These are phyloP conservation scores for Drosophila neonasuta DNA, from an alignment of 2,888 invertebrate genomes.

Conservation along the genomic window DNA sequence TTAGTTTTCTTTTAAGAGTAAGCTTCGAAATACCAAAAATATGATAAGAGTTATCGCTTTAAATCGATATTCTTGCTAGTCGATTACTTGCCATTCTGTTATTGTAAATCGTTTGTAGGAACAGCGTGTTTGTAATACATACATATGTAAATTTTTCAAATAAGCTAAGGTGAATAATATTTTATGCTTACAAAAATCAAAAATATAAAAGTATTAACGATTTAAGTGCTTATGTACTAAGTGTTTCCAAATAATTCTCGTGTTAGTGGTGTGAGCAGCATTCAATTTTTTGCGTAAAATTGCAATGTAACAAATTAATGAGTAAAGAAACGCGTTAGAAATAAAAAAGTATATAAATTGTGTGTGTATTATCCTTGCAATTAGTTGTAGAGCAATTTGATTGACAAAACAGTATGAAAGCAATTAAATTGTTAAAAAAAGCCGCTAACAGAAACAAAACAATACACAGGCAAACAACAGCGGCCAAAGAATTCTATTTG, in stretches of 20 bases:
- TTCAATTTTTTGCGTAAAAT: slow-evolving; percentile 19
- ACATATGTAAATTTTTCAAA: slow-evolving; percentile 66
- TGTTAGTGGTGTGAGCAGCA: slow-evolving; percentile 6
- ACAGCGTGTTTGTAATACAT: slow-evolving; percentile 68
- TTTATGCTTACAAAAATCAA: neutral
- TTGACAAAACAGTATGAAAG: slow-evolving; percentile 1
- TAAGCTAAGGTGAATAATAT: slow-evolving; percentile 66
- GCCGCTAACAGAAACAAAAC: slow-evolving; percentile 77
- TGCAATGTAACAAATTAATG: slow-evolving; percentile 4
- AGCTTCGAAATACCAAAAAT: neutral
- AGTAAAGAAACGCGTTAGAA: neutral
- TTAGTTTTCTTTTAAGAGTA: too few relatives aligned
- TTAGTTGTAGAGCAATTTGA: slow-evolving; percentile 1
- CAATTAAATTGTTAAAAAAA: slow-evolving; percentile 55
- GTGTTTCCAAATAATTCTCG: slow-evolving; percentile 7
- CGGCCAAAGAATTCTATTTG: slow-evolving; percentile 7
- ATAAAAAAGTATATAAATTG: neutral
- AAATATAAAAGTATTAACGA: neutral
- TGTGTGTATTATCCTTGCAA: neutral
- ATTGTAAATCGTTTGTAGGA: slow-evolving; percentile 60
- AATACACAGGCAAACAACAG: slow-evolving; percentile 50
- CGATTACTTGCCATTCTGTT: slow-evolving; percentile 25
- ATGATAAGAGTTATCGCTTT: neutral
- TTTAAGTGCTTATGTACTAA: neutral
- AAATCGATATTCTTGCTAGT: slow-evolving; percentile 7